phyloP scores from a whole-genome alignment of 2,888 invertebrate species.

The Torymus auratus region DNA sequence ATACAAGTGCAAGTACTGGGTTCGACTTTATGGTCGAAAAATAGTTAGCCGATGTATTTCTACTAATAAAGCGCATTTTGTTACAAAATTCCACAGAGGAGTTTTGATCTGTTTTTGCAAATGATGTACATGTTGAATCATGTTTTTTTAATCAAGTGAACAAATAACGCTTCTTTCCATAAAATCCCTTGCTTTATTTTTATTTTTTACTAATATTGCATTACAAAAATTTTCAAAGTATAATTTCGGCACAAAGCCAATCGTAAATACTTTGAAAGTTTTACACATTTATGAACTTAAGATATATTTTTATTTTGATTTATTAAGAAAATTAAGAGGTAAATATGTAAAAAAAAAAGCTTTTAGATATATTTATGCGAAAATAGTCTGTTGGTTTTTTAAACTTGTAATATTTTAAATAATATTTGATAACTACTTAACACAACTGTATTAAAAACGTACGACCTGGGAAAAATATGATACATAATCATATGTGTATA shows the following conservation, averaged over 20 bases:
- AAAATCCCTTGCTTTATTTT: slow-evolving; percentile 57
- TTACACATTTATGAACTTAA: slow-evolving; percentile 52
- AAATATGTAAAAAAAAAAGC: slow-evolving; percentile 56
- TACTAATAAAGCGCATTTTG: slow-evolving; percentile 71
- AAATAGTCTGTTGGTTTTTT: slow-evolving; percentile 58
- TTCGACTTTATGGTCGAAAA: slow-evolving; percentile 65
- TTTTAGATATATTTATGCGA: slow-evolving; percentile 57
- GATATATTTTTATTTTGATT: slow-evolving; percentile 56
- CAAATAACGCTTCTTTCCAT: slow-evolving; percentile 55
- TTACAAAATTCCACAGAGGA: slow-evolving; percentile 67
- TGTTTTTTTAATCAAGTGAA: slow-evolving; percentile 55
- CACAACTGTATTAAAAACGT: slow-evolving; percentile 46
- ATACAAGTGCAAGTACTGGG: slow-evolving; percentile 59
- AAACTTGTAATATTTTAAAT: slow-evolving; percentile 57
- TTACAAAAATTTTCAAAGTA: slow-evolving; percentile 57
- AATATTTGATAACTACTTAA: slow-evolving; percentile 56
- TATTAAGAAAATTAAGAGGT: slow-evolving; percentile 52
- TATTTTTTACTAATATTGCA: slow-evolving; percentile 51
- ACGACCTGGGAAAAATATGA: slow-evolving; percentile 35
- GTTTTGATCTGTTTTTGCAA: slow-evolving; percentile 61
- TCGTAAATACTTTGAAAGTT: slow-evolving; percentile 54
- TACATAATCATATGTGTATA: slow-evolving; percentile 43
- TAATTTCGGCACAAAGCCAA: slow-evolving; percentile 21
- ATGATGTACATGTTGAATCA: slow-evolving; percentile 53
- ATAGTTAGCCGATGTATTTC: slow-evolving; percentile 71